Percentiles rank a stretch among this genome's conserved stretches.
These are phyloP conservation scores for Bradypodion ventrale DNA, from an alignment of 2,797 vertebrate species.

Conservation along the genomic window DNA sequence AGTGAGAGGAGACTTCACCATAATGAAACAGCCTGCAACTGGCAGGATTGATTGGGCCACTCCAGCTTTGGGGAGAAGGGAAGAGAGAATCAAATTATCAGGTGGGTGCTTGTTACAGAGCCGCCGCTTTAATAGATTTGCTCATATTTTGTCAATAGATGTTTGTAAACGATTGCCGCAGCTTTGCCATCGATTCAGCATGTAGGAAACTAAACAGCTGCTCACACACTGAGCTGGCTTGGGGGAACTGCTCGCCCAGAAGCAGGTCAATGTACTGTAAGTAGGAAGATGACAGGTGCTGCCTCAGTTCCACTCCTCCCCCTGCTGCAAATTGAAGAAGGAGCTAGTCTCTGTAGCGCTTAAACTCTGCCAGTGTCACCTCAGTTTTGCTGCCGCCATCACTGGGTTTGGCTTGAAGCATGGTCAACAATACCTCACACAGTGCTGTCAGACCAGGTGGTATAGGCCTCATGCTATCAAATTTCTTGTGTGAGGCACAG, in stretches of 20 bases:
- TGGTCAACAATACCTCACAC: background rate
- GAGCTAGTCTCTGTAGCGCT: background rate
- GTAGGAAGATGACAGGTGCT: background rate
- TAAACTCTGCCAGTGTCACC: background rate
- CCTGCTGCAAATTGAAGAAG: background rate
- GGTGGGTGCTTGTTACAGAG: conserved; percentile 70
- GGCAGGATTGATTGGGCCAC: conserved; percentile 68
- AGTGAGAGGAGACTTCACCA: conserved; percentile 32
- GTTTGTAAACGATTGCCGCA: conserved; percentile 63
- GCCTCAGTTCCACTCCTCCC: background rate
- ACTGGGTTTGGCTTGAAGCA: background rate
- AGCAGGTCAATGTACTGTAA: background rate
- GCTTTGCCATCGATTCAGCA: conserved; percentile 70
- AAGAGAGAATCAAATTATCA: conserved; percentile 71
- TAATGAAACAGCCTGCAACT: conserved; percentile 56
- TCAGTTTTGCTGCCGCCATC: background rate
- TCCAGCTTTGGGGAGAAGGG: conserved; percentile 68
- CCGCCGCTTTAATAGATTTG: conserved; percentile 72
- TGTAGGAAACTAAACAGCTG: conserved; percentile 63
- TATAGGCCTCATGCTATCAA: background rate
- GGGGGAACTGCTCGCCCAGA: background rate
- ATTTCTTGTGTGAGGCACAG: background rate
- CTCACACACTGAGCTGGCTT: background rate
- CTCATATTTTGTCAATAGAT: conserved; percentile 75
- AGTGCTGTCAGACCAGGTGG: background rate